phyloP scores from a whole-genome alignment of 1,140 invertebrate genomes.

The Trichonephila inaurata region DNA sequence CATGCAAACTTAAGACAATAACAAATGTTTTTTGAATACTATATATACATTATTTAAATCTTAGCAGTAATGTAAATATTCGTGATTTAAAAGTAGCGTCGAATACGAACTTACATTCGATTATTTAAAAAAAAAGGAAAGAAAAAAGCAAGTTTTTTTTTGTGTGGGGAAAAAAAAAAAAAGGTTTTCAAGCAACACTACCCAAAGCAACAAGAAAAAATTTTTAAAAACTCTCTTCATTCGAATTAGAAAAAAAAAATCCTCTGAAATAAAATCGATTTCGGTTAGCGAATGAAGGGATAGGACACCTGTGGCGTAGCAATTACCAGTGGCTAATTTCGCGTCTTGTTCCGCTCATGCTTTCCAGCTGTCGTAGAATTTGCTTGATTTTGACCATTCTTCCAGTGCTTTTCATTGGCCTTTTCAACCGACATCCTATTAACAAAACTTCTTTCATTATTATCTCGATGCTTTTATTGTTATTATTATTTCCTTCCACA shows the following conservation, averaged over 20 bases:
- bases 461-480: background rate
- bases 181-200: background rate
- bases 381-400: constrained; percentile 44
- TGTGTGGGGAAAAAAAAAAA: too few relatives aligned
- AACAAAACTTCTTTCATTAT: background rate
- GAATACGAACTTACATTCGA: too few relatives aligned
- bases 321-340: constrained; percentile 66
- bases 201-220: background rate
- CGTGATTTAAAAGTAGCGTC: too few relatives aligned
- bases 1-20: too few relatives aligned
- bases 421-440: constrained; percentile 29
- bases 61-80: too few relatives aligned
- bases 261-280: constrained; percentile 63
- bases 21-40: too few relatives aligned
- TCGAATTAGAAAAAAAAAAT: background rate
- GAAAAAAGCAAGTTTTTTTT: background rate
- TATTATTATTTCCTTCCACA: background rate
- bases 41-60: too few relatives aligned
- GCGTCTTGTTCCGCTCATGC: constrained; percentile 56
- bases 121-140: background rate
- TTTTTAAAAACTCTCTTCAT: background rate
- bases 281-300: background rate
- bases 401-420: constrained; percentile 20
- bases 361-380: constrained; percentile 1
- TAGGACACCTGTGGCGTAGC: constrained; percentile 50